Percentiles rank a stretch among this genome's conserved stretches.
Conservation (phyloP, 2,797 vertebrate species). For the Hyperoplus lanceolatus region DNA sequence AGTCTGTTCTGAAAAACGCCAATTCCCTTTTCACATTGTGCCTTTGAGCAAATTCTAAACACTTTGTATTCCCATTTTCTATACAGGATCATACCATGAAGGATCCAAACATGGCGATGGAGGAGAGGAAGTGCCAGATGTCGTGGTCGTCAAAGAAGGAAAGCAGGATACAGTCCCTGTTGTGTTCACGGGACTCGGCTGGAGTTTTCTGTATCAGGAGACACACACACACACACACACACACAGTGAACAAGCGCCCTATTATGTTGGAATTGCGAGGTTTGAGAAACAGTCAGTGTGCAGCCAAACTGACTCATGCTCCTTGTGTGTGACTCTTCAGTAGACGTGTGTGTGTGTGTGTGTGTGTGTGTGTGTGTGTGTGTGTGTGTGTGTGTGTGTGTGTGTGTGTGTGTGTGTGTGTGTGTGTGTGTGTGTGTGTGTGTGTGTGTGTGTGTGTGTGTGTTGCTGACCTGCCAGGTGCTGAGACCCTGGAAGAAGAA, state of each 20-base stretch:
- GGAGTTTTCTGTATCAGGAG: slow-evolving; percentile 91
- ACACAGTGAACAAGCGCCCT: background rate
- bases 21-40: too few species aligned
- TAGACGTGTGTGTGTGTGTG: background rate
- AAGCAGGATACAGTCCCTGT: slow-evolving; percentile 95
- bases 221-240: slow-evolving; percentile 10
- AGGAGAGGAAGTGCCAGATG: slow-evolving; percentile 99
- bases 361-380: slow-evolving; percentile 45
- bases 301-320: background rate
- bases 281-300: too few species aligned
- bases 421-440: background rate
- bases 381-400: slow-evolving; percentile 44
- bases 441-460: background rate
- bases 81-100: slow-evolving; percentile 88
- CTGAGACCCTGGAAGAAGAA: slow-evolving; percentile 99
- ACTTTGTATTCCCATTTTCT: too few species aligned
- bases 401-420: slow-evolving; percentile 43
- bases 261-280: background rate
- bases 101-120: slow-evolving; percentile 99
- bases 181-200: slow-evolving; percentile 96
- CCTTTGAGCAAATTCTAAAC: too few species aligned
- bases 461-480: slow-evolving; percentile 94
- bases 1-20: too few species aligned
- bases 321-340: background rate
- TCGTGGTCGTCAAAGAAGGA: slow-evolving; percentile 97